These are phyloP conservation scores for Eupithecia abbreviata DNA, from an alignment of 2,888 invertebrate genomes.

Conservation along the genomic window DNA sequence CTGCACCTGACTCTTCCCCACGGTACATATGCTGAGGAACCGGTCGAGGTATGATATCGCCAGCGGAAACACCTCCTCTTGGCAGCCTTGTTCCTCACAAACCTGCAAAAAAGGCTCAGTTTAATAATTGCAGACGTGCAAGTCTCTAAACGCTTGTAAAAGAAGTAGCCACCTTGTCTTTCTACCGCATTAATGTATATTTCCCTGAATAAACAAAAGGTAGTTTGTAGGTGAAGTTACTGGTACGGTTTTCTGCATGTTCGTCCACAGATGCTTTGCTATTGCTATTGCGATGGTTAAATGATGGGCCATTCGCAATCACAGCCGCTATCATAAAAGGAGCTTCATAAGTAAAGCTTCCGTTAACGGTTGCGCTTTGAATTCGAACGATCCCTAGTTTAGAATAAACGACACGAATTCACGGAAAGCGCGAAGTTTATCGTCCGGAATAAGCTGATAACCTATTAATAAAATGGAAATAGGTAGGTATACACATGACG, in stretches of 20 bases:
- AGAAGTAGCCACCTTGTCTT: neutral
- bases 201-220: no score
- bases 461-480: conserved; percentile 78
- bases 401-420: conserved; percentile 48
- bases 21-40: conserved; percentile 92
- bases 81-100: conserved; percentile 96
- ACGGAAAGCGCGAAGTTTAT: conserved; percentile 66
- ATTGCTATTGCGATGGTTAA: neutral
- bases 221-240: no score
- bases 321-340: neutral
- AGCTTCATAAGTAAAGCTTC: neutral
- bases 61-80: conserved; percentile 96
- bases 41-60: conserved; percentile 97
- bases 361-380: conserved; percentile 24
- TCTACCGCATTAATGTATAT: no score
- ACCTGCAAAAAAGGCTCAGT: conserved; percentile 85
- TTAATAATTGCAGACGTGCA: conserved; percentile 28
- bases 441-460: conserved; percentile 79
- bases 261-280: neutral
- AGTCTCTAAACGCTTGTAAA: neutral
- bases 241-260: neutral
- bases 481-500: conserved; percentile 54
- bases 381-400: conserved; percentile 44
- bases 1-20: conserved; percentile 94
- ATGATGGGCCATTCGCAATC: neutral